These are phyloP conservation scores for Epicampocera succincta DNA, from an alignment of 2,888 invertebrate genomes.

Conservation along the genomic window DNA sequence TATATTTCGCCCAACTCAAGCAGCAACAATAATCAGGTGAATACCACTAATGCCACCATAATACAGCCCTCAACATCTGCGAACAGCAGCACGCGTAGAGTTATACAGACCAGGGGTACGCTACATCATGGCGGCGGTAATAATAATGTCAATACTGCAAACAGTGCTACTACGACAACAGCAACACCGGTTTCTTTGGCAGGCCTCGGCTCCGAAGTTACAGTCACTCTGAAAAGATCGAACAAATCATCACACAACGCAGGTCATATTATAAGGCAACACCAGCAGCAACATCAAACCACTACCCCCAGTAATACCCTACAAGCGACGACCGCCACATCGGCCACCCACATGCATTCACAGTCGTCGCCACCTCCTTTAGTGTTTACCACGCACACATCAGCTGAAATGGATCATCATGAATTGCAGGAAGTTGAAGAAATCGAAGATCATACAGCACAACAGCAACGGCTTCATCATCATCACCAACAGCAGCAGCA, in stretches of 20 bases:
- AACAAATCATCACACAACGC: conserved; percentile 72
- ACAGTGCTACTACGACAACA: conserved; percentile 52
- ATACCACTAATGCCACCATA: conserved; percentile 70
- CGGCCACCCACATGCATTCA: conserved; percentile 60
- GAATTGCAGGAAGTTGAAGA: conserved; percentile 69
- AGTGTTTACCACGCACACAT: conserved; percentile 72
- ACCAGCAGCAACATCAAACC: conserved; percentile 66
- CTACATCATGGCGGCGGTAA: conserved; percentile 40
- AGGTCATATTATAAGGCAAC: conserved; percentile 79
- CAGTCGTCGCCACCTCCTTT: conserved; percentile 78
- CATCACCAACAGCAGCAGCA: conserved; percentile 74
- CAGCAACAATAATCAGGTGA: conserved; percentile 58
- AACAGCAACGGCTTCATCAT: conserved; percentile 72
- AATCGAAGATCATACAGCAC: conserved; percentile 72
- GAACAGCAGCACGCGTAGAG: conserved; percentile 70
- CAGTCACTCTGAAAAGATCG: conserved; percentile 77
- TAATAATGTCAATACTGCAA: conserved; percentile 48
- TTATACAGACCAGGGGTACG: conserved; percentile 71
- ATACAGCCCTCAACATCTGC: conserved; percentile 74
- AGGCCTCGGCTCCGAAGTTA: conserved; percentile 79
- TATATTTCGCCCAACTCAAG: conserved; percentile 76
- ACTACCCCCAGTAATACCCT: conserved; percentile 49
- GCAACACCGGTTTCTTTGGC: conserved; percentile 77
- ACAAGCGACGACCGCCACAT: conserved; percentile 64
- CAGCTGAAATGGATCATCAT: conserved; percentile 69